A percentile compares a stretch with the other conserved stretches of the same genome.
Evolutionary conservation across 35 echinoderm and acorn worm genomes (phyloP).

Genomic region (Acanthaster planci): DNA sequence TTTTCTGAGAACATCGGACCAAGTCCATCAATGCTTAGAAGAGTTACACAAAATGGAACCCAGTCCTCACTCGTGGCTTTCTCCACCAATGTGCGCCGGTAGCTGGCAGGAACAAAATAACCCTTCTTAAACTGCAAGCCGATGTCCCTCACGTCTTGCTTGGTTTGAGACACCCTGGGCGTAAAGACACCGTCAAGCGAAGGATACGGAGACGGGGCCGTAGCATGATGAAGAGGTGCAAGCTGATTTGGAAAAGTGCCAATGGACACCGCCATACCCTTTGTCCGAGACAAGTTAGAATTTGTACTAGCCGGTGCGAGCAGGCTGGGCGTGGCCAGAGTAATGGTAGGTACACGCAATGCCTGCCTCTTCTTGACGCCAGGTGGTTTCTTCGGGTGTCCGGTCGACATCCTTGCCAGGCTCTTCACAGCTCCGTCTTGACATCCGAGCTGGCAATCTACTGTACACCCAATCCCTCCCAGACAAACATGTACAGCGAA

Average conservation of each 20-base stretch:
- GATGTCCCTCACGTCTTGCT: not conserved
- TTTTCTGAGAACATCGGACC: not conserved
- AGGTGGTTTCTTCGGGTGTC: no score
- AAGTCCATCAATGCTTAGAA: conserved; percentile 38
- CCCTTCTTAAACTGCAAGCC: not conserved
- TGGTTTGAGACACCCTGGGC: conserved; percentile 13
- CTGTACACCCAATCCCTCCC: no score
- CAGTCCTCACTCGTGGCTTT: conserved; percentile 17
- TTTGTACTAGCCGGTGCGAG: not conserved
- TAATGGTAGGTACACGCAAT: not conserved
- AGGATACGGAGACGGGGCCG: no score
- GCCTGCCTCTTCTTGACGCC: no score
- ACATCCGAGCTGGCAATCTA: no score
- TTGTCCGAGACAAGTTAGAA: not conserved
- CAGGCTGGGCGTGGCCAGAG: not conserved
- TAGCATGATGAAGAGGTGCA: not conserved
- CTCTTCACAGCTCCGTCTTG: no score
- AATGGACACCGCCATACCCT: not conserved
- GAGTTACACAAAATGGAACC: conserved; percentile 37
- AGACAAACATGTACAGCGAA: no score
- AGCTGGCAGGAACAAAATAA: conserved; percentile 32
- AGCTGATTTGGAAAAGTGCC: not conserved
- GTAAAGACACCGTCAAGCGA: not conserved
- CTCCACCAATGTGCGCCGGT: conserved; percentile 34
- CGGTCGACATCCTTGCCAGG: no score